These are phyloP conservation scores for Neogobius melanostomus DNA, from an alignment of 2,113 vertebrate genomes.

Conservation along the genomic window DNA sequence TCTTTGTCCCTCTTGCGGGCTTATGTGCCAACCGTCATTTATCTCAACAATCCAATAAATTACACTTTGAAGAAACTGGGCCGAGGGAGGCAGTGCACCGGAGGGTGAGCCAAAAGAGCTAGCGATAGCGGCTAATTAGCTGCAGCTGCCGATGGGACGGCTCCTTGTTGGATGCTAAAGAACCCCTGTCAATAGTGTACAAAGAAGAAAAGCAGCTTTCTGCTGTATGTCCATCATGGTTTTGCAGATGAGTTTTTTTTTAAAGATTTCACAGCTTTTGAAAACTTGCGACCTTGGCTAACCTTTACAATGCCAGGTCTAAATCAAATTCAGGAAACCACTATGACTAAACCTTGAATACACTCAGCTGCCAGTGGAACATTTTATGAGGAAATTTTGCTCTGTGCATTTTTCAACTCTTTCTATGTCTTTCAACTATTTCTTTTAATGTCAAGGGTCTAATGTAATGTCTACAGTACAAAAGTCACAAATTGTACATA, in stretches of 20 bases:
- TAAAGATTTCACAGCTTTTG: background rate
- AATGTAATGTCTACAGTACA: no score
- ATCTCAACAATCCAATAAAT: constrained; percentile 76
- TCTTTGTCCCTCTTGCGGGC: constrained; percentile 23
- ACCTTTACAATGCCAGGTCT: no score
- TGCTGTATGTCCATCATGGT: constrained; percentile 57
- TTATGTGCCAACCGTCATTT: constrained; percentile 60
- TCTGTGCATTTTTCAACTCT: constrained; percentile 17
- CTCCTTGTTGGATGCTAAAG: constrained; percentile 68
- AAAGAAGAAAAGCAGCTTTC: constrained; percentile 57
- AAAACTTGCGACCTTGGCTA: no score
- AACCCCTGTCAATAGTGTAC: constrained; percentile 67
- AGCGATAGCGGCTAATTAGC: constrained; percentile 83
- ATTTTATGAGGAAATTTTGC: constrained; percentile 24
- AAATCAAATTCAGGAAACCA: constrained; percentile 20
- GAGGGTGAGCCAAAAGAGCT: constrained; percentile 80
- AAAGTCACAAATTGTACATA: no score
- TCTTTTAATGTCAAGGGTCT: background rate
- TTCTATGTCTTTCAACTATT: background rate
- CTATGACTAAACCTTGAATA: constrained; percentile 32
- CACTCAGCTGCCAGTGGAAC: constrained; percentile 29
- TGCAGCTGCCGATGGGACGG: constrained; percentile 86
- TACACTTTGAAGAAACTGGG: constrained; percentile 64
- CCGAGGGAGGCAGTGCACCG: constrained; percentile 51
- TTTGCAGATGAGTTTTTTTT: constrained; percentile 27